Evolutionary conservation across 35 echinoderm and acorn worm species (phyloP).

Genomic region (Diadema setosum): DNA sequence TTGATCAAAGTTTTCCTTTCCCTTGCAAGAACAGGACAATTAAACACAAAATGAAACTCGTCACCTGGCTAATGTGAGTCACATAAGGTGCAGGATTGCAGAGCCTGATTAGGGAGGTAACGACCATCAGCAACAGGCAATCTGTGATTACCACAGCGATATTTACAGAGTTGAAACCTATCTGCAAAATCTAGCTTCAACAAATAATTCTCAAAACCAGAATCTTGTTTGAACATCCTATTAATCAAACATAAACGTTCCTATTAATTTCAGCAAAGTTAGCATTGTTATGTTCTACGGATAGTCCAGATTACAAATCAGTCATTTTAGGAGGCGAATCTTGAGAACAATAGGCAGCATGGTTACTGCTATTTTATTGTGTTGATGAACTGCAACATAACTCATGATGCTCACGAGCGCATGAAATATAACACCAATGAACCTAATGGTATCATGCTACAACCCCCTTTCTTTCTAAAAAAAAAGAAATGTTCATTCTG

Average conservation of each 20-base stretch:
- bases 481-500: too few relatives aligned
- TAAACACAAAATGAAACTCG: not conserved
- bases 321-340: too few relatives aligned
- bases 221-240: not conserved
- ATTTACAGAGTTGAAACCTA: not conserved
- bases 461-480: too few relatives aligned
- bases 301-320: too few relatives aligned
- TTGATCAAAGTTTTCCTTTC: not conserved
- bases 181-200: not conserved
- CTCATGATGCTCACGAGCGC: too few relatives aligned
- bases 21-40: not conserved
- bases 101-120: not conserved
- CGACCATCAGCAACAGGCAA: not conserved
- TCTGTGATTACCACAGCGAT: not conserved
- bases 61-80: not conserved
- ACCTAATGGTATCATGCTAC: too few relatives aligned
- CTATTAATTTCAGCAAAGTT: constrained; percentile 3
- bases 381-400: too few relatives aligned
- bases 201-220: not conserved
- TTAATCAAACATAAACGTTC: not conserved
- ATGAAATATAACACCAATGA: too few relatives aligned
- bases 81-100: not conserved
- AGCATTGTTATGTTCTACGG: too few relatives aligned
- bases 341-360: too few relatives aligned
- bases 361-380: too few relatives aligned